Evolutionary conservation across 2,888 invertebrate genomes (phyloP).

Genomic region (Drosophila neutralis): DNA sequence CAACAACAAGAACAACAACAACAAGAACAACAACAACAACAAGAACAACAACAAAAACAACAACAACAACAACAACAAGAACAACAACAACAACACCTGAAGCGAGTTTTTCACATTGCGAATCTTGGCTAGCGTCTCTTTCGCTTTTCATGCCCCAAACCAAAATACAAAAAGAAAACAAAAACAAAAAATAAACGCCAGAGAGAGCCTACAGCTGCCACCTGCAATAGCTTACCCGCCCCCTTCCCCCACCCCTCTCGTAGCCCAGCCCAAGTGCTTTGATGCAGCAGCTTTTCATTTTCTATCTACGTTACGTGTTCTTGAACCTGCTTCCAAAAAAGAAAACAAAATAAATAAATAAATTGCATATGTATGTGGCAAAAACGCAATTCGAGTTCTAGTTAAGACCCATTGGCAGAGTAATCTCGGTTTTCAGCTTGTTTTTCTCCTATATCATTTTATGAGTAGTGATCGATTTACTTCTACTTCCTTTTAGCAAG

Average conservation of each 20-base stretch:
- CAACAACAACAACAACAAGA: conserved; percentile 2
- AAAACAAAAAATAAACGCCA: conserved; percentile 29
- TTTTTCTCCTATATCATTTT: background rate
- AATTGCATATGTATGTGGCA: background rate
- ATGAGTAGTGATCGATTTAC: background rate
- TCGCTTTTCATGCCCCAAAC: conserved; percentile 64
- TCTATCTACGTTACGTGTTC: conserved; percentile 30
- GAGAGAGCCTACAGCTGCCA: conserved; percentile 55
- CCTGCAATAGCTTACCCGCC: conserved; percentile 15
- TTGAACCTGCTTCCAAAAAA: conserved; percentile 16
- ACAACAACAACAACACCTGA: conserved; percentile 8
- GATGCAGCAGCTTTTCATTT: conserved; percentile 49
- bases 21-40: background rate
- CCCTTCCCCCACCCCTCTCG: background rate
- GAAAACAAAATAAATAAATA: background rate
- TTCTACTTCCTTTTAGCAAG: background rate
- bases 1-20: background rate
- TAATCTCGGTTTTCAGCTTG: background rate
- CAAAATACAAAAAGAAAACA: conserved; percentile 20
- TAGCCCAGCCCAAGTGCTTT: background rate
- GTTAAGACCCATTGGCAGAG: background rate
- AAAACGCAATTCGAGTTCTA: background rate
- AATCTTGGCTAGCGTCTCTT: conserved; percentile 57
- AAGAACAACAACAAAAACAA: background rate
- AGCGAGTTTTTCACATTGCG: conserved; percentile 52